These are phyloP conservation scores for Eupithecia inturbata DNA, from an alignment of 2,888 invertebrate species.

Conservation along the genomic window DNA sequence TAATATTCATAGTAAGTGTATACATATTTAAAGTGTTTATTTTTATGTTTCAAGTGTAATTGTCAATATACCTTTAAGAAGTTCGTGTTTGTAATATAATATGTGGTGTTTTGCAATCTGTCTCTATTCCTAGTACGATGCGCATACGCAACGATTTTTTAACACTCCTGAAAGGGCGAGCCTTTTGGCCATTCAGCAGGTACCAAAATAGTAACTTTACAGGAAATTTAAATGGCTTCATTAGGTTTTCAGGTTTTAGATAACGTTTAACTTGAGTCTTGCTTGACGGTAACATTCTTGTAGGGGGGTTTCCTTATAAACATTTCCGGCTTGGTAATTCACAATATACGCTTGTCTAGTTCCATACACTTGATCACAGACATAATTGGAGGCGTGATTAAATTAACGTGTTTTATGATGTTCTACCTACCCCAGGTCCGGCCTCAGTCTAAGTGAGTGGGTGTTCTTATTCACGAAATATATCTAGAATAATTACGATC, in stretches of 20 bases:
- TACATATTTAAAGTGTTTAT: not conserved
- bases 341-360: constrained; percentile 33
- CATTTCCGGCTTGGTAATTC: constrained; percentile 30
- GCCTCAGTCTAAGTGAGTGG: constrained; percentile 54
- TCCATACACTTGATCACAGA: constrained; percentile 56
- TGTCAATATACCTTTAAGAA: constrained; percentile 10
- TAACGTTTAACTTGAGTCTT: not conserved
- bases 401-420: constrained; percentile 66
- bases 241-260: not conserved
- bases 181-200: not conserved
- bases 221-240: not conserved
- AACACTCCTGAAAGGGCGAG: not conserved
- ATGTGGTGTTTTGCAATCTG: constrained; percentile 32
- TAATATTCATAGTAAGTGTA: constrained; percentile 7
- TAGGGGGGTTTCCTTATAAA: constrained; percentile 6
- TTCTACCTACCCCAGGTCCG: constrained; percentile 56
- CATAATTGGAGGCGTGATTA: constrained; percentile 70
- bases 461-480: constrained; percentile 76
- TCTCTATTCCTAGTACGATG: constrained; percentile 15
- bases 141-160: not conserved
- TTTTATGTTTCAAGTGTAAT: constrained; percentile 5
- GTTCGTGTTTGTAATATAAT: constrained; percentile 11
- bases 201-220: not conserved
- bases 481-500: constrained; percentile 77
- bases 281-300: not conserved